Conservation (phyloP, 2,113 vertebrate genomes). For the Alethe diademata region DNA sequence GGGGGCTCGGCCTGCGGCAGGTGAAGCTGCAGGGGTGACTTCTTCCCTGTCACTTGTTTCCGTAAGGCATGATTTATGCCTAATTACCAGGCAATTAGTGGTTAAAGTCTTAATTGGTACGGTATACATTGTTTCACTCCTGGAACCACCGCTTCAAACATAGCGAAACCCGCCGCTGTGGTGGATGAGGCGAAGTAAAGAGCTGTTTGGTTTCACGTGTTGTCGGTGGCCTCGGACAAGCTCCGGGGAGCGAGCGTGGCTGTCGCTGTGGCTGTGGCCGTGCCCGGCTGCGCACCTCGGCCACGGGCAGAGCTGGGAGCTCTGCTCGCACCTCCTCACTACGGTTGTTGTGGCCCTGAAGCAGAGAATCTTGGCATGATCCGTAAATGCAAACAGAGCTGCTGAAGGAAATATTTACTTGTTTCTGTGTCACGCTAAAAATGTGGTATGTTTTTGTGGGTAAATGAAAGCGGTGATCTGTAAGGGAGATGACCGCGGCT, state of each 20-base stretch:
- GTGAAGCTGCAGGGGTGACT: neutral
- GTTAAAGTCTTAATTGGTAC: neutral
- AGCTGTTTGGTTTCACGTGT: neutral
- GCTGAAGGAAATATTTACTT: neutral
- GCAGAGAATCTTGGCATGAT: neutral
- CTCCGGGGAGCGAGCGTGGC: accelerated
- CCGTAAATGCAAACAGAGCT: neutral
- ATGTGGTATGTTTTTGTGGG: neutral
- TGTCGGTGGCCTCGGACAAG: accelerated
- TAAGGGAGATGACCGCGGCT: accelerated
- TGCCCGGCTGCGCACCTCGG: neutral
- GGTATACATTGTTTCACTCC: accelerated
- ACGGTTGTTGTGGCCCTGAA: accelerated
- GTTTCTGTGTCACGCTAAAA: neutral
- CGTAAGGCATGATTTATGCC: accelerated
- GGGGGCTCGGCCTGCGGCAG: neutral
- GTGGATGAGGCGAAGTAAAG: neutral
- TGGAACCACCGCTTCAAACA: accelerated
- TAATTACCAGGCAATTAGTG: neutral
- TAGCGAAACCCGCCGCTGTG: neutral
- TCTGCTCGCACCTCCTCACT: neutral
- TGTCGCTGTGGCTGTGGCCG: neutral
- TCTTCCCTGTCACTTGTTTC: neutral
- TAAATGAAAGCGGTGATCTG: neutral
- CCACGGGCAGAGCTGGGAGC: neutral